Evolutionary conservation across 2,888 invertebrate genomes (phyloP).

Genomic region (Cremastinae sp.): DNA sequence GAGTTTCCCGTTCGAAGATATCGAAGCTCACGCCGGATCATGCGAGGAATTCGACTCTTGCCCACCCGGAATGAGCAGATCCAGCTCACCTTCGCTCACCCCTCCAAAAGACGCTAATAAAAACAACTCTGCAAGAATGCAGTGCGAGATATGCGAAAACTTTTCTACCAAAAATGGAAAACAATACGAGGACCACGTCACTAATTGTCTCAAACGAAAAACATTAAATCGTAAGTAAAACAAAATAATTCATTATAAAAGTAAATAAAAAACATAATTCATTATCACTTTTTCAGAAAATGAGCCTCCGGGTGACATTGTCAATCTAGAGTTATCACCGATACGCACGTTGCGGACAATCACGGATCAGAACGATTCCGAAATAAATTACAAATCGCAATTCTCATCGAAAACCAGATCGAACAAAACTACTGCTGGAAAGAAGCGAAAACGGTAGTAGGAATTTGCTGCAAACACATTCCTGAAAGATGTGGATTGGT

Average conservation of each 20-base stretch:
- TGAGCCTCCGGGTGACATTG: conserved; percentile 19
- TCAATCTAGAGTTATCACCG: conserved; percentile 65
- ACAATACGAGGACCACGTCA: conserved; percentile 67
- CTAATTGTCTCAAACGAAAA: conserved; percentile 60
- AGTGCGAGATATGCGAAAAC: conserved; percentile 67
- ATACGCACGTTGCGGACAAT: conserved; percentile 64
- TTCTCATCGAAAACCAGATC: conserved; percentile 60
- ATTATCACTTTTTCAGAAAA: conserved; percentile 34
- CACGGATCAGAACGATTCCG: conserved; percentile 65
- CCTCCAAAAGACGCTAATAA: neutral
- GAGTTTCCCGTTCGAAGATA: conserved; percentile 65
- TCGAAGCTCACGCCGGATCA: conserved; percentile 71
- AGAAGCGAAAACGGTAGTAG: conserved; percentile 65
- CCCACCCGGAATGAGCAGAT: conserved; percentile 40
- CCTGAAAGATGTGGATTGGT: conserved; percentile 9
- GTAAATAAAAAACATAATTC: too few relatives aligned
- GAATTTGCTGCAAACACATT: neutral
- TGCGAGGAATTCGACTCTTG: conserved; percentile 68
- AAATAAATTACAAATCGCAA: conserved; percentile 68
- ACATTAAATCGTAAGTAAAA: conserved; percentile 40
- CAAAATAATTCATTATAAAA: neutral
- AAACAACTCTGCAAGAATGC: neutral
- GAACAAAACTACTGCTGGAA: conserved; percentile 33
- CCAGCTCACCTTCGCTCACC: conserved; percentile 27
- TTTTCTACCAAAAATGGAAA: conserved; percentile 65